These are phyloP conservation scores for Oscheius myriophilus DNA, from an alignment of 2,888 invertebrate genomes.

Conservation along the genomic window DNA sequence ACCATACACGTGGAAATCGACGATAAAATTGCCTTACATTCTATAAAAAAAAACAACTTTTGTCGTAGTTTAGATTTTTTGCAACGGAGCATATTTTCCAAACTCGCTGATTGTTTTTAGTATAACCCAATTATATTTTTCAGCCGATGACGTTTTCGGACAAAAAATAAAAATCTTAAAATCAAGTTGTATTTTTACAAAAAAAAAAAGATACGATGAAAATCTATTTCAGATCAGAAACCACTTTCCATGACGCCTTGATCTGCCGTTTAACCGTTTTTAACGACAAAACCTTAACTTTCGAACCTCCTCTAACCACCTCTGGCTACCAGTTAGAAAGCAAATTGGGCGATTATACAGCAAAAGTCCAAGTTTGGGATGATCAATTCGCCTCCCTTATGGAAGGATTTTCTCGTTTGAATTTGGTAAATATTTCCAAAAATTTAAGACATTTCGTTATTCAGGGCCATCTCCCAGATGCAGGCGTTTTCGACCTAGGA, in stretches of 20 bases:
- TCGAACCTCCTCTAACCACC: conserved; percentile 25
- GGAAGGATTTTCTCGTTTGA: conserved; percentile 16
- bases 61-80: too few species aligned
- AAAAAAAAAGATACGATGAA: too few species aligned
- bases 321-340: conserved; percentile 23
- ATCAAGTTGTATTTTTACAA: too few species aligned
- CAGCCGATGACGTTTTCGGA: too few species aligned
- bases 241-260: conserved; percentile 4
- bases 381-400: conserved; percentile 20
- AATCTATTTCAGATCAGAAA: conserved; percentile 4
- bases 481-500: conserved; percentile 7
- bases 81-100: too few species aligned
- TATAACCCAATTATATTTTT: too few species aligned
- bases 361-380: conserved; percentile 15
- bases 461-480: conserved; percentile 13
- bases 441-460: not conserved
- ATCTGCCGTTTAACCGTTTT: conserved; percentile 17
- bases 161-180: too few species aligned
- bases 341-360: conserved; percentile 21
- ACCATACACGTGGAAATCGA: too few species aligned
- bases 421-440: conserved; percentile 4
- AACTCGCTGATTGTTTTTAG: too few species aligned
- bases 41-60: too few species aligned
- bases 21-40: too few species aligned
- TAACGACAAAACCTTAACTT: conserved; percentile 14